Base-by-base conservation (phyloP, 2,888 invertebrate genomes). In the Adelognathus sp. region DNA sequence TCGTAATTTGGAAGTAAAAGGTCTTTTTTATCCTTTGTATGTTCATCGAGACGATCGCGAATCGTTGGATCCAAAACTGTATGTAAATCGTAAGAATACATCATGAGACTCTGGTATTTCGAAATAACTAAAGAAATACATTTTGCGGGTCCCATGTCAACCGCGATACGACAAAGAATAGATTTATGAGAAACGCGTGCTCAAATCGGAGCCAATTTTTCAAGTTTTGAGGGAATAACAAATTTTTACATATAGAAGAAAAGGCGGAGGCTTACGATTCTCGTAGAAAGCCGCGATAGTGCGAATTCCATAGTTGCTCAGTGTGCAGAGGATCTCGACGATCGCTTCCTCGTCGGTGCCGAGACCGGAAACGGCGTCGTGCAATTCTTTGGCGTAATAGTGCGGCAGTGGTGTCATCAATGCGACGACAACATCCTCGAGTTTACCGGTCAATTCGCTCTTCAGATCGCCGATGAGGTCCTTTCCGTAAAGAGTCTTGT, bases 261-360 rank as follows among this genome's bases (percentile, higher is more conserved):
- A 41, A n/a, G n/a, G n/a, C 18, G 24, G 24, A 29, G 56, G 93
- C 95, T 94, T 90, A 96, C 96, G 88, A 91, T 95, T 95, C 89
- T 97, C 95, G 90, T 97, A 97, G 91, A 97, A 96, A 79, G 95
- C 95, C 46, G 96, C 95, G 88, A 97, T 97, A 36, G 96, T 96
- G 82, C 95, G 94, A 87, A 97, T 97, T 85, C 97, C 97, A 86
- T 96, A 96, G 92, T 98, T 98, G 86, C 97, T 97, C 41, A 98
- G 92, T 0, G 98, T 97, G 93, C 97, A 97, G 69, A 98, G 94
- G 88, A 98, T 97, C 92, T 98, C 98, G 82, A 98, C 97, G 88
- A 98, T 95, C 60, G 97, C 97, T 88, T 96, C 96, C 88, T 97
- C 97, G 86, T 97, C 97, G 18, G 98, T 98, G 64, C 98, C 98